Percentiles rank a stretch among this genome's conserved stretches.
phyloP scores from a whole-genome alignment of 2,797 vertebrate genomes.

The Sandelia bainsii region DNA sequence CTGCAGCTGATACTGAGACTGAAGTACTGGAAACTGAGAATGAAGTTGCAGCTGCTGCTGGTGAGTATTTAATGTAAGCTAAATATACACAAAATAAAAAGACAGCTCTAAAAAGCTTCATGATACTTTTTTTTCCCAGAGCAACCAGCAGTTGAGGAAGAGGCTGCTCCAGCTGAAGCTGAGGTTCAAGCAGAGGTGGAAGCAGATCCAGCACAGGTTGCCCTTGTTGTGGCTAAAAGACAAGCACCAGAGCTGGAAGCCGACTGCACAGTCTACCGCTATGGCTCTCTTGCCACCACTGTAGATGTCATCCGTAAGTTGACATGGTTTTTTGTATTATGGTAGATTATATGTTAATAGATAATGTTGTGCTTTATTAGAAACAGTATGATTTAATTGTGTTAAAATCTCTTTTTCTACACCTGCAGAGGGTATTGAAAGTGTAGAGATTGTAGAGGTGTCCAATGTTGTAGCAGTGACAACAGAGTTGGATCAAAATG shows the following conservation, averaged over 20 bases:
- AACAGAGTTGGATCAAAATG: slow-evolving; percentile 83
- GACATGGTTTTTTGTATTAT: neutral
- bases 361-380: neutral
- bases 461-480: slow-evolving; percentile 76
- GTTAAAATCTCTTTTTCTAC: slow-evolving; percentile 5
- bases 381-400: neutral
- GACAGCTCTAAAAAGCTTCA: neutral
- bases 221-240: slow-evolving; percentile 87
- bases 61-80: slow-evolving; percentile 40
- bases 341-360: neutral
- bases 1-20: slow-evolving; percentile 50
- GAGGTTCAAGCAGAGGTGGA: slow-evolving; percentile 65
- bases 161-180: slow-evolving; percentile 48
- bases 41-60: slow-evolving; percentile 66
- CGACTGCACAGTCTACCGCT: slow-evolving; percentile 91
- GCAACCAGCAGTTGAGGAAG: slow-evolving; percentile 44
- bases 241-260: slow-evolving; percentile 84
- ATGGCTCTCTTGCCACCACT: slow-evolving; percentile 89
- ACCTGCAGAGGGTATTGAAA: slow-evolving; percentile 93
- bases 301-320: slow-evolving; percentile 92
- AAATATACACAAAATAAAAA: neutral
- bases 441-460: slow-evolving; percentile 91
- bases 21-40: slow-evolving; percentile 73
- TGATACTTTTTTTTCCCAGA: neutral
- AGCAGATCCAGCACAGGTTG: slow-evolving; percentile 71